Evolutionary conservation across 1,140 invertebrate species (phyloP), one percentile per base, ranked within the genome.

Genomic region (Oncopodura yosiiana): DNA sequence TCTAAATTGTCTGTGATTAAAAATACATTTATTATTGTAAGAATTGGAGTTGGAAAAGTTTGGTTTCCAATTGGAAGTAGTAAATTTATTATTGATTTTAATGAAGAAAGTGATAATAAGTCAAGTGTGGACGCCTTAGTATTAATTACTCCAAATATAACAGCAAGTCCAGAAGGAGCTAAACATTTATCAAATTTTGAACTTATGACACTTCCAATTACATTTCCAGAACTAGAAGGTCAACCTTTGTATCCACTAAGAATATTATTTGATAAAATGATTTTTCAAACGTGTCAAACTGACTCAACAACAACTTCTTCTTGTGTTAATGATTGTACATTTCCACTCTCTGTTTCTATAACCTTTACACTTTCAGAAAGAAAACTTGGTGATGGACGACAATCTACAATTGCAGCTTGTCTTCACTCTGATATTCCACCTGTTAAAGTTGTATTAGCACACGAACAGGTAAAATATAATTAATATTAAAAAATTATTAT

Each of bases 371-470:
- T 60, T 9, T 19, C 46, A 5, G 46, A 54, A 23, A 34, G 14
- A n/a, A 54, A 55, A 34, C 14, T 41, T 11, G 32, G 30, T 5
- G 49, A 52, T 21, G 24, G 32, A 6, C 36, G 49, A 49, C 46
- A 14, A 11, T 21, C 56, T 9, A 46, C 49, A 8, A 53, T 58
- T 46, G 49, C 43, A 27, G 49, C 46, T 32, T 58, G 32, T 49
- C 26, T 58, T 27, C 56, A 58, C 26, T 45, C 38, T 26, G 52
- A 55, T 39, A 50, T 54, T 43, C 34, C 45, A 27, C 14, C 51
- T 3, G 38, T 50, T 30, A 55, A 51, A 50, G 5, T 60, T 12
- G 38, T 42, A 0, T 30, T 55, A 8, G 23, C 39, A 2, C 36
- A 29, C 19, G 8, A n/a, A 5, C 51, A 54, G 23, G 56, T 45